phyloP scores from a whole-genome alignment of 92 coral and sea anemone genomes.

The Metridium senile region DNA sequence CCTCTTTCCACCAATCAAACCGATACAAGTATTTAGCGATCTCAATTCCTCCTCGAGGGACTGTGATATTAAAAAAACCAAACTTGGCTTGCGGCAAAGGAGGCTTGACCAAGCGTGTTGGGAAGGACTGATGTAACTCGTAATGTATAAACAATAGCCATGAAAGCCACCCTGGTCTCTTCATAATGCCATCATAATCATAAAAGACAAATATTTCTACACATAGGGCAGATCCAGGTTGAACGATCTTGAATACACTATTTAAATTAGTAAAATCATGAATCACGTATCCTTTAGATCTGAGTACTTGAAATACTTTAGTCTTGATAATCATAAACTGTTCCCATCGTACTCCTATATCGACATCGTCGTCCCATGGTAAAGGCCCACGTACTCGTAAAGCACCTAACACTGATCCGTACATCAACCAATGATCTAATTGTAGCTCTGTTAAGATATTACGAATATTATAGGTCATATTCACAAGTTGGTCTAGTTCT shows the following conservation, averaged over 20 bases:
- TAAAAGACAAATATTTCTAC: slow-evolving; percentile 73
- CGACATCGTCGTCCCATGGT: slow-evolving; percentile 82
- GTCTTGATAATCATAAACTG: slow-evolving; percentile 39
- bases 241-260: too few relatives aligned
- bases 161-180: slow-evolving; percentile 75
- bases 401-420: slow-evolving; percentile 81
- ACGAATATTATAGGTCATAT: slow-evolving; percentile 56
- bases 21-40: slow-evolving; percentile 78
- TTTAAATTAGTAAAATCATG: too few relatives aligned
- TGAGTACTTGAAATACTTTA: slow-evolving; percentile 44
- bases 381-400: slow-evolving; percentile 63
- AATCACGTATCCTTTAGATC: slow-evolving; percentile 49
- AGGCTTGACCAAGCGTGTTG: slow-evolving; percentile 69
- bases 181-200: slow-evolving; percentile 66
- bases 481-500: slow-evolving; percentile 50
- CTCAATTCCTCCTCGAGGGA: slow-evolving; percentile 82
- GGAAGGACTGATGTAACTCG: slow-evolving; percentile 71
- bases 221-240: too few relatives aligned
- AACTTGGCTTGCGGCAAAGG: slow-evolving; percentile 69
- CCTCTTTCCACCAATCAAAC: slow-evolving; percentile 83
- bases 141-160: slow-evolving; percentile 67
- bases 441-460: slow-evolving; percentile 40
- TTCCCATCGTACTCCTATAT: slow-evolving; percentile 66
- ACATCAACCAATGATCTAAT: slow-evolving; percentile 73
- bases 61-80: slow-evolving; percentile 68